Percentiles rank a stretch among this genome's conserved stretches.
phyloP scores from a whole-genome alignment of 2,113 vertebrate species.

The Podilymbus podiceps region DNA sequence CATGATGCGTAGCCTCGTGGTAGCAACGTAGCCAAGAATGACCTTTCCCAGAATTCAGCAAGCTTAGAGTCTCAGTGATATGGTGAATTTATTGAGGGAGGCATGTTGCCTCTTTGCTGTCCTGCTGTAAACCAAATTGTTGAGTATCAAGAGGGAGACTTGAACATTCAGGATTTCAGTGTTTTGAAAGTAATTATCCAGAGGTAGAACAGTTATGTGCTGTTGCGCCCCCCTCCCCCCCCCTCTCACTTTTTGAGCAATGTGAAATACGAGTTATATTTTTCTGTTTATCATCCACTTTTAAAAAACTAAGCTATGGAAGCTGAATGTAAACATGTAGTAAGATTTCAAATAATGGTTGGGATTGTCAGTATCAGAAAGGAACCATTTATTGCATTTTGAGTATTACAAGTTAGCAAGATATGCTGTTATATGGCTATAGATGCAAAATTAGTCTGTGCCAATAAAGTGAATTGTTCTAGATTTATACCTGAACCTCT shows the following conservation, averaged over 20 bases:
- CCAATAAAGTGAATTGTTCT: not conserved
- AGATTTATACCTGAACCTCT: not conserved
- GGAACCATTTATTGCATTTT: not conserved
- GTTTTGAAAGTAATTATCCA: not conserved
- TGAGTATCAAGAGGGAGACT: not conserved
- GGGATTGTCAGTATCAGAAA: not conserved
- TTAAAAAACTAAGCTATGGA: not conserved
- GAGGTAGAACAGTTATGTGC: not conserved
- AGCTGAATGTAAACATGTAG: not conserved
- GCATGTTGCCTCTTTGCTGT: not conserved
- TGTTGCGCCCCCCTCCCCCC: no score
- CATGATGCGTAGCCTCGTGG: not conserved
- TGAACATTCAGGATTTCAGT: not conserved
- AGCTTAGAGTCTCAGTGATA: not conserved
- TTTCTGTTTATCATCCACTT: not conserved
- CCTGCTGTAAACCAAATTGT: not conserved
- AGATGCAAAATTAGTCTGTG: not conserved
- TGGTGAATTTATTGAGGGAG: not conserved
- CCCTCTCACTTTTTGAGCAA: not conserved
- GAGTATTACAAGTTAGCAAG: not conserved
- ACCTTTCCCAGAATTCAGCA: not conserved
- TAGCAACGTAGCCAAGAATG: not conserved
- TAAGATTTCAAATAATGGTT: not conserved
- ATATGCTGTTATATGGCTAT: fast-evolving
- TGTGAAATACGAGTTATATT: not conserved